Percentiles rank a stretch among this genome's conserved stretches.
Conservation (phyloP, 2,113 vertebrate genomes). For the Sciurus niger region DNA sequence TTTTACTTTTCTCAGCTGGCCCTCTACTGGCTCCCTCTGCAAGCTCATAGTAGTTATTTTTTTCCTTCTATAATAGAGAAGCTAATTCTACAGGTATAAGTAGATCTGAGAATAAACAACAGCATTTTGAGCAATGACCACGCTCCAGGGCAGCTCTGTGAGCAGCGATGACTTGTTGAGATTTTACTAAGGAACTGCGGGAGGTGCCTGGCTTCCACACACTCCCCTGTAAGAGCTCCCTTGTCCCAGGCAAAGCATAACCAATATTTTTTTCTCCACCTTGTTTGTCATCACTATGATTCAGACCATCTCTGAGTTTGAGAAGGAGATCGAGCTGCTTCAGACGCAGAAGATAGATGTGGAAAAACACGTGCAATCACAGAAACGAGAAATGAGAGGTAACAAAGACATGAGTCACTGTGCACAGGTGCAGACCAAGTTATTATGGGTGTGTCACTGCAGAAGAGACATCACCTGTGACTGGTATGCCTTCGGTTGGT, state of each 20-base stretch:
- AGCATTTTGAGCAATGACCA: background rate
- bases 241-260: background rate
- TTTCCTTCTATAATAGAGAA: background rate
- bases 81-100: background rate
- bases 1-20: background rate
- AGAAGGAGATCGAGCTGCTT: conserved; percentile 93
- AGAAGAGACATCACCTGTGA: background rate
- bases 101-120: background rate
- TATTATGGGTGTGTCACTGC: background rate
- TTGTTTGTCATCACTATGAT: conserved; percentile 54
- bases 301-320: conserved; percentile 94
- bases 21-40: fast-evolving
- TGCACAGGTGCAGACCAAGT: background rate
- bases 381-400: conserved; percentile 95
- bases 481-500: background rate
- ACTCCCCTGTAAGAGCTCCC: fast-evolving
- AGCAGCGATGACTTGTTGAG: background rate
- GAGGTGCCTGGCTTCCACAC: fast-evolving
- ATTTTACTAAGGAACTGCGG: background rate
- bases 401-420: conserved; percentile 45
- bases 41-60: background rate
- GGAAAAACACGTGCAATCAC: conserved; percentile 92
- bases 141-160: background rate
- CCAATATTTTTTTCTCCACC: background rate
- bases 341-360: conserved; percentile 92